phyloP scores from a whole-genome alignment of 2,113 vertebrate species.

The Anseranas semipalmata region DNA sequence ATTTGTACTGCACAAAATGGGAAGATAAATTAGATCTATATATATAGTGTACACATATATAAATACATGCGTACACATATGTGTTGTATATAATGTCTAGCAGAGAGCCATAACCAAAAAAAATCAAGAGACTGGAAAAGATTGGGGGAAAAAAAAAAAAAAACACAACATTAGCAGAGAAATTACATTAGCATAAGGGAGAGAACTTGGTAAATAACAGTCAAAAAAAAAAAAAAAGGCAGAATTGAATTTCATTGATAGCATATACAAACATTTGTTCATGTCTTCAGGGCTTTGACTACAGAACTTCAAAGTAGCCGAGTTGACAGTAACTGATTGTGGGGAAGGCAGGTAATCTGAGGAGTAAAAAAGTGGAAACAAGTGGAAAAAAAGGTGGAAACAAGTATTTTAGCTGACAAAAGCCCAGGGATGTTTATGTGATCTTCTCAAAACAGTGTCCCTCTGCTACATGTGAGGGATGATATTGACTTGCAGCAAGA shows the following conservation, averaged over 20 bases:
- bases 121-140: not conserved
- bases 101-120: not conserved
- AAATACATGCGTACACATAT: not conserved
- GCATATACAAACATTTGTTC: not conserved
- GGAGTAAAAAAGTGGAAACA: not conserved
- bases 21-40: not conserved
- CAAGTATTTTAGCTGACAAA: not conserved
- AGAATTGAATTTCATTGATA: not conserved
- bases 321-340: not conserved
- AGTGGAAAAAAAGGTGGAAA: not conserved
- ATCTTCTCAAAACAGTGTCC: not conserved
- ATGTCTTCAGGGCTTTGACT: not conserved
- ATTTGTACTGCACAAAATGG: not conserved
- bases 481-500: not conserved
- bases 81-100: not conserved
- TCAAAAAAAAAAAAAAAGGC: not conserved
- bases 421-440: not conserved
- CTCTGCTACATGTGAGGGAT: accelerated
- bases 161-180: not conserved
- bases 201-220: not conserved
- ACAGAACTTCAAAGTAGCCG: not conserved
- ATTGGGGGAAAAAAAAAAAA: accelerated
- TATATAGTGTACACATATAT: not conserved
- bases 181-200: not conserved
- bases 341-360: not conserved